Conservation (phyloP, 2,113 vertebrate genomes). For the Ancistrus triradiatus region DNA sequence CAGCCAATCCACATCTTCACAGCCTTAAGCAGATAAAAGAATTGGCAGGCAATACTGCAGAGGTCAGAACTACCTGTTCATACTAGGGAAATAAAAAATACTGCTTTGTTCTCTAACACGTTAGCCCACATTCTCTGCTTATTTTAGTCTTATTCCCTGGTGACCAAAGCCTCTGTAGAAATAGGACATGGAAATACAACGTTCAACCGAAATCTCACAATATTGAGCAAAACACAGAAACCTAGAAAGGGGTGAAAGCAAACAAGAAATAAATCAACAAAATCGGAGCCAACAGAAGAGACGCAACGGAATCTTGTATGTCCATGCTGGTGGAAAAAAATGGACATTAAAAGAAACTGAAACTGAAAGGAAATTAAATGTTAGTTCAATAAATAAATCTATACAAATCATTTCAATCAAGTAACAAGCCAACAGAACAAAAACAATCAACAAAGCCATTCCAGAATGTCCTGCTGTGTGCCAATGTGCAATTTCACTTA, state of each 20-base stretch:
- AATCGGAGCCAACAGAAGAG: constrained; percentile 73
- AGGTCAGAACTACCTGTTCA: constrained; percentile 59
- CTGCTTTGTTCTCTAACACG: constrained; percentile 52
- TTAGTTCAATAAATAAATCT: constrained; percentile 73
- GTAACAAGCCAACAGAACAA: constrained; percentile 64
- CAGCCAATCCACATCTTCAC: constrained; percentile 59
- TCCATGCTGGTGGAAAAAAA: constrained; percentile 80
- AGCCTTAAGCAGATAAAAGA: constrained; percentile 57
- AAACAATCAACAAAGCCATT: constrained; percentile 75
- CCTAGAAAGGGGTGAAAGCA: constrained; percentile 77
- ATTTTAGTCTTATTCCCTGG: constrained; percentile 61
- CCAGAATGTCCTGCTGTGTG: constrained; percentile 74
- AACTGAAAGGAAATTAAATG: constrained; percentile 67
- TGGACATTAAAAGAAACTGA: constrained; percentile 75
- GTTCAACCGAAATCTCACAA: constrained; percentile 68
- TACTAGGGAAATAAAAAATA: constrained; percentile 45
- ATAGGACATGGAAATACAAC: constrained; percentile 68
- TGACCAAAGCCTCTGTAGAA: constrained; percentile 70
- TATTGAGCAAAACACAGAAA: constrained; percentile 74
- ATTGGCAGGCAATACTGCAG: constrained; percentile 52
- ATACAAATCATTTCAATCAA: constrained; percentile 63
- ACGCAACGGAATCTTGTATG: constrained; percentile 76
- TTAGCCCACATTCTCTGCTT: constrained; percentile 62
- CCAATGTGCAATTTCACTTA: neutral
- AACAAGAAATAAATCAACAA: constrained; percentile 73